These are phyloP conservation scores for Drosophila barbarae DNA, from an alignment of 2,888 invertebrate species.

Conservation along the genomic window DNA sequence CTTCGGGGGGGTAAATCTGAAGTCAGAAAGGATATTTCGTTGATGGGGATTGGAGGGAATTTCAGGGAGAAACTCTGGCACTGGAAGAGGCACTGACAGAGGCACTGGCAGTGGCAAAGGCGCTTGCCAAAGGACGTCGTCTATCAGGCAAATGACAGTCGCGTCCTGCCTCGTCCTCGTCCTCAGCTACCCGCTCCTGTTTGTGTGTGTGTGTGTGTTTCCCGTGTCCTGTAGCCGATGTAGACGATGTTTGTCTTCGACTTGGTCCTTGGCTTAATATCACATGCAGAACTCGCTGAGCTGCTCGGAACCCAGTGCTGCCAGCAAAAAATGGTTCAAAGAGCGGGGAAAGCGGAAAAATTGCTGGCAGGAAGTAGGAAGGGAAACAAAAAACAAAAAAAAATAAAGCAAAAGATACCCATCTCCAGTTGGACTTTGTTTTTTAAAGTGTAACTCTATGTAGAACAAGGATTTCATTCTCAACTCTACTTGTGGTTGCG, in stretches of 20 bases:
- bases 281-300: slow-evolving; percentile 44
- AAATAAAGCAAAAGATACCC: not conserved
- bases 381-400: not conserved
- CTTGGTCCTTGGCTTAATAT: slow-evolving; percentile 51
- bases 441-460: not conserved
- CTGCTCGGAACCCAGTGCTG: slow-evolving; percentile 9
- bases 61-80: slow-evolving; percentile 1
- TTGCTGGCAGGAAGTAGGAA: not conserved
- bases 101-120: not conserved
- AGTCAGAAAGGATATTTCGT: slow-evolving; percentile 62
- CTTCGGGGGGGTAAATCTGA: slow-evolving; percentile 21
- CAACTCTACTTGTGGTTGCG: not conserved
- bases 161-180: slow-evolving; percentile 42
- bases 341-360: slow-evolving; percentile 8
- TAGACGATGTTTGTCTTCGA: slow-evolving; percentile 49
- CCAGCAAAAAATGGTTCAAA: slow-evolving; percentile 36
- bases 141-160: slow-evolving; percentile 71
- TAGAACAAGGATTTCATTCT: not conserved
- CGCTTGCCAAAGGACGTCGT: slow-evolving; percentile 42
- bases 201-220: slow-evolving; percentile 15
- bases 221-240: slow-evolving; percentile 23
- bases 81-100: not conserved
- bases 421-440: not conserved
- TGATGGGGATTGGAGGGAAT: slow-evolving; percentile 23
- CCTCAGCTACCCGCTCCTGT: not conserved